These are phyloP conservation scores for Fragum fragum DNA, from an alignment of 2,888 invertebrate species.

Conservation along the genomic window DNA sequence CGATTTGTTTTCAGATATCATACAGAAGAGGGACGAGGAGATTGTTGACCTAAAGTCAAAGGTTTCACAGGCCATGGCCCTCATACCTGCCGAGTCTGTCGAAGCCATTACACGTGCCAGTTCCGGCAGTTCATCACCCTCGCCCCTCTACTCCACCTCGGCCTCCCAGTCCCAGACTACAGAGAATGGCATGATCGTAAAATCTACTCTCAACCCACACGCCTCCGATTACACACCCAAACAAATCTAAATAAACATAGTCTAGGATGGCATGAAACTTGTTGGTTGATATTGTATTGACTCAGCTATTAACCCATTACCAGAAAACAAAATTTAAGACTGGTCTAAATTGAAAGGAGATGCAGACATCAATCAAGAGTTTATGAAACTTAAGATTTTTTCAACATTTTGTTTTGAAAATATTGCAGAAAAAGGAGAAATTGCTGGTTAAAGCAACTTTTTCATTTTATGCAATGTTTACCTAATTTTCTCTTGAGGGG, in stretches of 20 bases:
- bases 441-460: too few relatives aligned
- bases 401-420: too few relatives aligned
- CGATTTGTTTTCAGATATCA: conserved; percentile 91
- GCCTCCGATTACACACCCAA: conserved; percentile 97
- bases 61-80: conserved; percentile 97
- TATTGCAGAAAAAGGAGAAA: too few relatives aligned
- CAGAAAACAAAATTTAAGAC: too few relatives aligned
- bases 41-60: conserved; percentile 96
- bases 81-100: conserved; percentile 90
- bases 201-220: conserved; percentile 93
- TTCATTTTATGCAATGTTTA: too few relatives aligned
- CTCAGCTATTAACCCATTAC: too few relatives aligned
- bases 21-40: conserved; percentile 95
- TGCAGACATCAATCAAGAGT: too few relatives aligned
- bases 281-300: too few relatives aligned
- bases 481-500: too few relatives aligned
- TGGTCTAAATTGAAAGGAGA: too few relatives aligned
- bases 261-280: too few relatives aligned
- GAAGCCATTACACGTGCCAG: conserved; percentile 61
- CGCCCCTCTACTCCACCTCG: conserved; percentile 77
- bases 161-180: conserved; percentile 40
- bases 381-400: too few relatives aligned
- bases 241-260: conserved; percentile 46
- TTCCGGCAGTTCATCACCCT: conserved; percentile 75
- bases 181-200: conserved; percentile 56